Evolutionary conservation across 1,140 invertebrate genomes (phyloP), one percentile per base, ranked within the genome.

Genomic region (Leptinotarsa lineolata): DNA sequence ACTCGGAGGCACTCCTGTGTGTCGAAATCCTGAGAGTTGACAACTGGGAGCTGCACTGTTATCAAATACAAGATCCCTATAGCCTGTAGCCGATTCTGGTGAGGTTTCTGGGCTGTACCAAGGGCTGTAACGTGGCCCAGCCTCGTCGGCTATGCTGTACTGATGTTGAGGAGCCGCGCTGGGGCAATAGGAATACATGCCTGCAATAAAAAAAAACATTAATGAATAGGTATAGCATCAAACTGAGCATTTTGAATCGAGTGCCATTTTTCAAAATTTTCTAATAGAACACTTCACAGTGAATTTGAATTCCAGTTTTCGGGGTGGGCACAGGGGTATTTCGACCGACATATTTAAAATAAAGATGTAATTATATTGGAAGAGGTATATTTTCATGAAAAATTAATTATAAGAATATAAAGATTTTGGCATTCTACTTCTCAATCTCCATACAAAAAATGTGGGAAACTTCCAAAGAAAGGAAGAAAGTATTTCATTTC

Each of bases 1-100:
- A 73, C 87, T 80, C 69, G 86, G 83, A 0, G 89, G 85, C 18
- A 86, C 86, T 0, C 87, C 84, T 59, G 88, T 88, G 44, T 87
- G 86, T 46, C 88, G 85, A 76, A 88, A 90, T 3, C 88, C 88
- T 0, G 87, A 87, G 75, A 89, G 80, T 81, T 88, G 88, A 74
- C 89, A 90, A 67, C 89, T 89, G 20, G 87, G 79, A 12, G 81
- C 79, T 16, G 78, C 78, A 70, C 83, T 83, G 5, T 84, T 81
- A 70, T 83, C 74, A 78, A 83, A 81, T 74, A 83, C 79, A 60
- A 82, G 79, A 15, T 85, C 84, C 54, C 85, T 76, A 74, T 84
- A 83, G 1, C 82, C 73, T 70, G 85, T 85, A 2, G 87, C 85
- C 4, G 88, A 84, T 71, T 90, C 89, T 54, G 89, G 88, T 18